Percentiles rank a stretch among this genome's conserved stretches.
Conservation (phyloP, 2,113 vertebrate genomes). For the Vidua macroura region DNA sequence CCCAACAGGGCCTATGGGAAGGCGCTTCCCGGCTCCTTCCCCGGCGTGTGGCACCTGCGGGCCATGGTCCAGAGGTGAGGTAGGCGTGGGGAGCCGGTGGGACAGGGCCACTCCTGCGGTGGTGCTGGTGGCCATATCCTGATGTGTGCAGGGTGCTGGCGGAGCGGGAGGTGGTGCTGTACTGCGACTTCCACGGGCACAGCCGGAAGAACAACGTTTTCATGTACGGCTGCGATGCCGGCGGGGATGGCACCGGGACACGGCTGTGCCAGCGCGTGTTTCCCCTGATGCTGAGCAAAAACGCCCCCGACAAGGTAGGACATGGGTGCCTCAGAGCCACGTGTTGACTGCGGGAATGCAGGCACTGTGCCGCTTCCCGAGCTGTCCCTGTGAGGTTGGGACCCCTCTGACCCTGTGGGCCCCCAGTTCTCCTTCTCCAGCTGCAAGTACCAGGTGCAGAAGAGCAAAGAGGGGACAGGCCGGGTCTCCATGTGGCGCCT, state of each 20-base stretch:
- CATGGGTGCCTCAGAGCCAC: fast-evolving
- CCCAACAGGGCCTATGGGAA: constrained; percentile 87
- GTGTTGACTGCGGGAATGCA: fast-evolving
- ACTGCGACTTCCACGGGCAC: constrained; percentile 94
- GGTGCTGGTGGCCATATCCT: fast-evolving
- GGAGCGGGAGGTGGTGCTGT: constrained; percentile 84
- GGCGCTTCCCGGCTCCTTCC: constrained; percentile 76
- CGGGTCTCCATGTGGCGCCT: constrained; percentile 90
- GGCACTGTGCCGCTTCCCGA: fast-evolving
- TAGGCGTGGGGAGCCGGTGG: fast-evolving
- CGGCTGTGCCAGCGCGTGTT: constrained; percentile 82
- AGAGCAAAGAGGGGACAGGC: constrained; percentile 87
- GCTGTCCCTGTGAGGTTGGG: no score
- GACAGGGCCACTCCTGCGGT: fast-evolving
- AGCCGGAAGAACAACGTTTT: constrained; percentile 91
- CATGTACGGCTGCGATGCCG: constrained; percentile 85
- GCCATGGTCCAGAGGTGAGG: constrained; percentile 88
- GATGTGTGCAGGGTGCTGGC: constrained; percentile 70
- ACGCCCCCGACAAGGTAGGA: constrained; percentile 83
- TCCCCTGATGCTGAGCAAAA: constrained; percentile 96
- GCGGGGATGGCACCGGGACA: not conserved
- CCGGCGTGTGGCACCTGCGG: constrained; percentile 84
- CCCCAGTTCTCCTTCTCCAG: constrained; percentile 87
- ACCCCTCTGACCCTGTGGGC: not conserved
- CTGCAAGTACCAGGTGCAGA: constrained; percentile 91